A percentile compares a stretch with the other conserved stretches of the same genome.
These are phyloP conservation scores for Chaenogobius annularis DNA, from an alignment of 2,113 vertebrate genomes.

Conservation along the genomic window DNA sequence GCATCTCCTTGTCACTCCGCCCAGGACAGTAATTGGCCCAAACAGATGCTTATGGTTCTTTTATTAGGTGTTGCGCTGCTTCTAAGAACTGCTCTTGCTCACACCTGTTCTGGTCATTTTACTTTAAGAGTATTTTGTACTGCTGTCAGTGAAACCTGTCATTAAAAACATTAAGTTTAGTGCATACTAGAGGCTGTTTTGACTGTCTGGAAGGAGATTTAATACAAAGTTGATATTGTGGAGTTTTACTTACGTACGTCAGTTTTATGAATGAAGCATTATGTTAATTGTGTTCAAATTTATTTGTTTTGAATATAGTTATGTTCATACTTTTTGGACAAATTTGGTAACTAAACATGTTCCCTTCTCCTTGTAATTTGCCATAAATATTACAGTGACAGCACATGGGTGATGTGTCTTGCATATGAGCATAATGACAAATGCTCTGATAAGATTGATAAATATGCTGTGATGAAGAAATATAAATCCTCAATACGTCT, in stretches of 20 bases:
- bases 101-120: slow-evolving; percentile 1
- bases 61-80: background rate
- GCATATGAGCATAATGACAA: no score
- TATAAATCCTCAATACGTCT: no score
- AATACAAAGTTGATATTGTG: background rate
- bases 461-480: no score
- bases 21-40: background rate
- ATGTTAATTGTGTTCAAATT: background rate
- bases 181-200: background rate
- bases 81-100: background rate
- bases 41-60: background rate
- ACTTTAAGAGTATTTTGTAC: background rate
- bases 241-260: background rate
- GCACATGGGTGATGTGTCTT: no score
- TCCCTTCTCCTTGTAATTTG: no score
- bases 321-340: no score
- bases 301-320: background rate
- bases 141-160: background rate
- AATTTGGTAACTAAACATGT: no score
- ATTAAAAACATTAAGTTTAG: background rate
- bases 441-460: no score
- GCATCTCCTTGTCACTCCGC: background rate
- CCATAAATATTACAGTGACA: no score
- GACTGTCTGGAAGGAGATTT: no score
- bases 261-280: background rate